phyloP scores from a whole-genome alignment of 2,113 vertebrate species.

The Pseudopipra pipra region DNA sequence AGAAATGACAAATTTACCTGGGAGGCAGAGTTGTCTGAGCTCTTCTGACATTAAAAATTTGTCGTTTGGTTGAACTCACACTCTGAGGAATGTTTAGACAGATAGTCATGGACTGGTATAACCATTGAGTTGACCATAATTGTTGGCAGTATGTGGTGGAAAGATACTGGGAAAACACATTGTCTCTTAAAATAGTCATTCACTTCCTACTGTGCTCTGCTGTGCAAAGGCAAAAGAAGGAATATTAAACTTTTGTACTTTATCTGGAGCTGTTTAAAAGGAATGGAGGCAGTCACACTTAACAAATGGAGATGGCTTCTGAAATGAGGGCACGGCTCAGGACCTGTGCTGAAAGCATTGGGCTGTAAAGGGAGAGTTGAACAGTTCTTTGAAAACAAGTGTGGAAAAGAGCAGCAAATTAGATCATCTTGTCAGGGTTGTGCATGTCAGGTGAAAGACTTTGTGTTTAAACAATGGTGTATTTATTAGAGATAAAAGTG shows the following conservation, averaged over 20 bases:
- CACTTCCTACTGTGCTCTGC: neutral
- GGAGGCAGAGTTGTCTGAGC: slow-evolving; percentile 11
- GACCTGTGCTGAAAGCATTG: neutral
- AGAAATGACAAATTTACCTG: slow-evolving; percentile 60
- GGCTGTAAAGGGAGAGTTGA: neutral
- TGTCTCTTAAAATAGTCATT: slow-evolving; percentile 23
- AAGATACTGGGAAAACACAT: neutral
- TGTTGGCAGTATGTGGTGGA: slow-evolving; percentile 43
- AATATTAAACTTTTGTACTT: neutral
- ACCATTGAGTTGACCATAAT: slow-evolving; percentile 69
- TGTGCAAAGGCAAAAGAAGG: neutral
- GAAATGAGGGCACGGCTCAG: neutral
- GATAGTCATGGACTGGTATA: slow-evolving; percentile 28
- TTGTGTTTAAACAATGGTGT: neutral
- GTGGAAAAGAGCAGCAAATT: neutral
- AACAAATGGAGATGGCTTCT: neutral
- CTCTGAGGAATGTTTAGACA: neutral
- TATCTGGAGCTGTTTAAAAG: neutral
- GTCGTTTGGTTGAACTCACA: neutral
- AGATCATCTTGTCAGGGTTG: neutral
- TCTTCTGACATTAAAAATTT: slow-evolving; percentile 8
- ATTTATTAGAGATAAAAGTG: neutral
- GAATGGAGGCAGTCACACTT: neutral
- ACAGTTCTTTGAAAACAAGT: neutral
- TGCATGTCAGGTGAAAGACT: neutral